Evolutionary conservation across 2,113 vertebrate genomes (phyloP).

Genomic region (Indicator maculatus): DNA sequence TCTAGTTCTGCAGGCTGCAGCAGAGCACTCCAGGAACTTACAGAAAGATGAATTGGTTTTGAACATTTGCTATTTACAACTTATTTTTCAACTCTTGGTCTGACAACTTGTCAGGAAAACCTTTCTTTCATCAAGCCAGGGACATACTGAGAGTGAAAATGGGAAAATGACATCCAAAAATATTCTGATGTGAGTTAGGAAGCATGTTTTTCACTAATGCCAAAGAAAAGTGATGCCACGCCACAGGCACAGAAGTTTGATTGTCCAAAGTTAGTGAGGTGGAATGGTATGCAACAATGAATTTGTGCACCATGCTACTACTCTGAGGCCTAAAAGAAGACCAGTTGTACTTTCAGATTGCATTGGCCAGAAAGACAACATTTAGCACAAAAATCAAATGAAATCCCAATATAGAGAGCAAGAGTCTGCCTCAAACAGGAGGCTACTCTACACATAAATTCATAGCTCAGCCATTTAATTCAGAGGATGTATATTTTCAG

Average conservation of each 20-base stretch:
- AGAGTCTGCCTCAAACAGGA: not conserved
- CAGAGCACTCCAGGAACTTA: not conserved
- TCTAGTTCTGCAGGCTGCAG: not conserved
- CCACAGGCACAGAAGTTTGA: not conserved
- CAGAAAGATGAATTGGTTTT: not conserved
- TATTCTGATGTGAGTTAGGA: not conserved
- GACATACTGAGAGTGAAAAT: not conserved
- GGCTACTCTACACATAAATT: not conserved
- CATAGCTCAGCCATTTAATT: not conserved
- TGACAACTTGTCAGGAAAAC: not conserved
- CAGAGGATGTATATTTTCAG: not conserved
- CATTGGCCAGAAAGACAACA: not conserved
- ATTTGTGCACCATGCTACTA: not conserved
- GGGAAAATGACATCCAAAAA: not conserved
- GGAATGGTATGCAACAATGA: fast-evolving
- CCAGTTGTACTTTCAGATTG: not conserved
- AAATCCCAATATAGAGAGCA: not conserved
- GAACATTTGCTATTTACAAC: not conserved
- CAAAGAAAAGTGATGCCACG: not conserved
- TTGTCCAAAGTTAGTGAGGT: not conserved
- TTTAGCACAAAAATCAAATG: not conserved
- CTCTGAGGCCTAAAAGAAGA: too few species aligned
- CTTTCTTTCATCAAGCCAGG: not conserved
- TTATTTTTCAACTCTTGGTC: not conserved
- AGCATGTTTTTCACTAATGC: fast-evolving